A percentile compares a stretch with the other conserved stretches of the same genome.
Conservation (phyloP, 1,140 invertebrate species). For the Periplaneta americana region DNA sequence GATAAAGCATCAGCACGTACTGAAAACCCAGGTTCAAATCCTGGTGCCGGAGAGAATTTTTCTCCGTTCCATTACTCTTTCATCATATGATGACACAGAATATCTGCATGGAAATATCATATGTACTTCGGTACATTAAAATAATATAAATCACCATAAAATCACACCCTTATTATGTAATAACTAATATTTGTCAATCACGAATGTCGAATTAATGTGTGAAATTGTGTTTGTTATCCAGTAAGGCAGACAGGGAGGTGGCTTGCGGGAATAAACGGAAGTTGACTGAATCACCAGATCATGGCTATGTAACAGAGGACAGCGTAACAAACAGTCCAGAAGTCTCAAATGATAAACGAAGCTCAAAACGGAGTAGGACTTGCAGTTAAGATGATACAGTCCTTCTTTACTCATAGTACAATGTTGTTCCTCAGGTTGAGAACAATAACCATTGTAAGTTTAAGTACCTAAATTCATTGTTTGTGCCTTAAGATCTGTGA, state of each 20-base stretch:
- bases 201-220: neutral
- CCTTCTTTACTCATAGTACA: neutral
- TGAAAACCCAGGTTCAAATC: too few species aligned
- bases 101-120: neutral
- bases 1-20: too few species aligned
- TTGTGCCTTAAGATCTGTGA: neutral
- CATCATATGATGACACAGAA: too few species aligned
- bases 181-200: neutral
- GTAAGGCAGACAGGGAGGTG: neutral
- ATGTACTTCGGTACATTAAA: neutral
- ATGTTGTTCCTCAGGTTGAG: neutral
- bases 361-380: neutral
- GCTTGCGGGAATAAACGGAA: neutral
- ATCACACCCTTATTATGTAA: too few species aligned
- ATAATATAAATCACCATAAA: neutral
- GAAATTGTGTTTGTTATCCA: neutral
- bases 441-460: neutral
- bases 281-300: slow-evolving; percentile 1
- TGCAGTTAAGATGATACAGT: neutral
- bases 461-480: too few species aligned
- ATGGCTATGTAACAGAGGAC: neutral
- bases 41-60: too few species aligned
- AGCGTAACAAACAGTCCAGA: neutral
- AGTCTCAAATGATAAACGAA: neutral
- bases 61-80: too few species aligned